These are phyloP conservation scores for Bombus vancouverensis DNA, from an alignment of 1,140 invertebrate genomes.

Conservation along the genomic window DNA sequence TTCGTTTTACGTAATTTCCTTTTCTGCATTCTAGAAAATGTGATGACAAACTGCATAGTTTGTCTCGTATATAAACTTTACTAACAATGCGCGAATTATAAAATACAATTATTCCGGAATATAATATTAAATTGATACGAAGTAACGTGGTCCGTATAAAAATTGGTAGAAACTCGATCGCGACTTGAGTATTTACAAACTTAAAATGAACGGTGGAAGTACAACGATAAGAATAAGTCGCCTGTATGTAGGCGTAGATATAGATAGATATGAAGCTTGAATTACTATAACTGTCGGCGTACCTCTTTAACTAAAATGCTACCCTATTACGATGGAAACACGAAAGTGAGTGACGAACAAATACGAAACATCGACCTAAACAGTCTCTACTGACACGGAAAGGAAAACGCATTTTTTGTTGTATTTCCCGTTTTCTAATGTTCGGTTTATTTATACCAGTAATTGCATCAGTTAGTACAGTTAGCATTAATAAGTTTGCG, in stretches of 20 bases:
- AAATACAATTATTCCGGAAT: not conserved
- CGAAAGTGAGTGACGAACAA: constrained; percentile 40
- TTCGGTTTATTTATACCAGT: constrained; percentile 1
- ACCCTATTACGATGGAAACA: constrained; percentile 32
- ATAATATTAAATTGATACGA: not conserved
- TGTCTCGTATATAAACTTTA: no score
- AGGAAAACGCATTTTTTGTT: constrained; percentile 35
- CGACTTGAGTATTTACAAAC: no score
- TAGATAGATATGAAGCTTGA: constrained; percentile 3
- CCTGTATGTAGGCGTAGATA: not conserved
- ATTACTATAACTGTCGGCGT: constrained; percentile 22
- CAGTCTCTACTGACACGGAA: constrained; percentile 1
- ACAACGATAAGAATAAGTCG: not conserved
- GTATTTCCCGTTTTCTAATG: constrained; percentile 34
- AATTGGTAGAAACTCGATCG: not conserved
- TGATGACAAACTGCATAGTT: not conserved
- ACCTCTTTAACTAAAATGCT: constrained; percentile 33
- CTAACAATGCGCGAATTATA: not conserved
- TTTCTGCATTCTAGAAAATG: not conserved
- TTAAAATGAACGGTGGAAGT: not conserved
- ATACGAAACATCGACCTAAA: constrained; percentile 26
- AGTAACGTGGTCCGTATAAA: not conserved
- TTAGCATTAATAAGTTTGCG: not conserved
- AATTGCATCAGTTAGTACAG: not conserved
- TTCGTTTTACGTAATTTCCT: not conserved